Percentiles rank a stretch among this genome's conserved stretches.
phyloP scores from a whole-genome alignment of 2,113 vertebrate species.

The Taxidea taxus region DNA sequence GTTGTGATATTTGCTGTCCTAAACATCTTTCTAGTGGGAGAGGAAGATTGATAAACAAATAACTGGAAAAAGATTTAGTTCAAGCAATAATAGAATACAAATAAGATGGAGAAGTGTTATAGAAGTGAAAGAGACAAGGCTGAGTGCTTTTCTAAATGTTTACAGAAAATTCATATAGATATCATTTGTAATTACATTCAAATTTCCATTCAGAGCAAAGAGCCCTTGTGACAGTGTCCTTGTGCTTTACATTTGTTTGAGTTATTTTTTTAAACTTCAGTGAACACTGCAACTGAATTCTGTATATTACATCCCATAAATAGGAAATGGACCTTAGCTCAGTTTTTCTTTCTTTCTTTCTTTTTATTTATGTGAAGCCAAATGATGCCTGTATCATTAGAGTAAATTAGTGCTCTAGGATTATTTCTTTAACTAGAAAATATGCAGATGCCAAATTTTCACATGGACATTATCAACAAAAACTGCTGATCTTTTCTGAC shows the following conservation, averaged over 20 bases:
- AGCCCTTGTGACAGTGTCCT: neutral
- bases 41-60: slow-evolving; percentile 6
- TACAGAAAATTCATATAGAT: neutral
- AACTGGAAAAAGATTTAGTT: neutral
- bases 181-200: slow-evolving; percentile 41
- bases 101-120: neutral
- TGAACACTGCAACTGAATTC: neutral
- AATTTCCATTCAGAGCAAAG: neutral
- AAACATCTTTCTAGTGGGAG: neutral
- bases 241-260: neutral
- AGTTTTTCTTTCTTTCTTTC: neutral
- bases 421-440: slow-evolving; percentile 60
- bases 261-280: neutral
- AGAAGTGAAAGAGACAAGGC: neutral
- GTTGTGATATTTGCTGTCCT: neutral
- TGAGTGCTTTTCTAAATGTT: neutral
- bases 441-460: slow-evolving; percentile 48
- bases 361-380: neutral
- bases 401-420: slow-evolving; percentile 34
- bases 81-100: neutral
- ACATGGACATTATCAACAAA: neutral
- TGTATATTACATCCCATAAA: neutral
- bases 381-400: neutral
- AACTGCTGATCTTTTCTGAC: neutral
- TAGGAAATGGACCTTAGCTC: slow-evolving; percentile 1